These are phyloP conservation scores for Yponomeuta plumbellus DNA, from an alignment of 2,888 invertebrate genomes.

Conservation along the genomic window DNA sequence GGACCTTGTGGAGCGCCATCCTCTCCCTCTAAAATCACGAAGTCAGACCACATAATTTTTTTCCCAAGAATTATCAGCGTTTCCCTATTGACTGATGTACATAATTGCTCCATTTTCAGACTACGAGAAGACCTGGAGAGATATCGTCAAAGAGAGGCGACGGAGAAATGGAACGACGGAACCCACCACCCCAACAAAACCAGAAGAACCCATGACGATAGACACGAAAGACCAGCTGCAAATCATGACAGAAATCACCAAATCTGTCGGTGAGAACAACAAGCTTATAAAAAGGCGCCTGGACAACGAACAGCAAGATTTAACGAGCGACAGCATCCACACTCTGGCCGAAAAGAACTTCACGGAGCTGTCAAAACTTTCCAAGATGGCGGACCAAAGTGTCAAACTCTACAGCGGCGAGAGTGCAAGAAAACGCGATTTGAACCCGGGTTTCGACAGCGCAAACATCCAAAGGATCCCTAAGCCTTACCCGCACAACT, in stretches of 20 bases:
- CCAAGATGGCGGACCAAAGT: conserved; percentile 67
- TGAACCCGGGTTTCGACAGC: conserved; percentile 62
- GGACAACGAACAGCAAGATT: conserved; percentile 33
- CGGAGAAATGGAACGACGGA: conserved; percentile 62
- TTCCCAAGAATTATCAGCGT: too few species aligned
- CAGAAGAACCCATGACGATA: conserved; percentile 32
- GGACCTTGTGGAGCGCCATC: too few species aligned
- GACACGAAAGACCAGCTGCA: conserved; percentile 53
- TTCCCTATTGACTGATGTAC: too few species aligned
- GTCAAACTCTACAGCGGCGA: conserved; percentile 61
- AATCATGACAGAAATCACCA: conserved; percentile 63
- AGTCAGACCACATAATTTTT: too few species aligned
- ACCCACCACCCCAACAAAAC: conserved; percentile 20
- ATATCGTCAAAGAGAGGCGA: conserved; percentile 78
- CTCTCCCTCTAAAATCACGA: too few species aligned
- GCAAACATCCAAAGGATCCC: conserved; percentile 53
- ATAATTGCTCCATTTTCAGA: conserved; percentile 51
- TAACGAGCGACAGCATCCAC: conserved; percentile 43
- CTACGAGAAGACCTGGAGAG: conserved; percentile 79
- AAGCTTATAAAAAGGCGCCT: conserved; percentile 62
- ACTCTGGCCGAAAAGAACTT: conserved; percentile 66
- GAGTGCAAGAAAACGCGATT: conserved; percentile 49
- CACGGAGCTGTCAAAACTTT: conserved; percentile 59
- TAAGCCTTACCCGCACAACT: conserved; percentile 30
- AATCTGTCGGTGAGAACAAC: conserved; percentile 62